Base-by-base conservation (phyloP, 2,113 vertebrate genomes). In the Madoqua kirkii region DNA sequence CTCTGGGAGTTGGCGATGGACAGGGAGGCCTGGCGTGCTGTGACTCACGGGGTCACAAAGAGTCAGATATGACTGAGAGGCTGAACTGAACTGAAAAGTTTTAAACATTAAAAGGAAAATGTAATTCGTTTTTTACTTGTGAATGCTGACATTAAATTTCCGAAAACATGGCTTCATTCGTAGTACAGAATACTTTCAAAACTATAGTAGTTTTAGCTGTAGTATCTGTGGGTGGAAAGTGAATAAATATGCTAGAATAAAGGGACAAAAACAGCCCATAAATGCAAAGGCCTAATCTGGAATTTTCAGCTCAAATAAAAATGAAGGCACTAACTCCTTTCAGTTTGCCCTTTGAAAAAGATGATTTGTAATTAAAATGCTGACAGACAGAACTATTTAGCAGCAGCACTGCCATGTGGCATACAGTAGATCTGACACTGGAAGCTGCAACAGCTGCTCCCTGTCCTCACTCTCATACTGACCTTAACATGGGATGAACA, bases 101-200 rank as follows among this genome's bases (percentile, higher is more conserved):
- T 95, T 90, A 74, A 52, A 93, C 31, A 88, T 50, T 89, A 67
- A 85, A 79, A 92, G 25, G 17, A 94, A 92, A 95, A 91, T 43
- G 36, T 40, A 87, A 82, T 82, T 54, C 25, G 25, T 33, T 45
- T 93, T 94, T 93, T 52, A 85, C 5, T 79, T 79, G 27, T 55
- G 43, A 97, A 96, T 87, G 60, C 36, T 82, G 67, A 89, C 31
- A 76, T 31, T 15, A 59, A 92, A 93, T 93, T 97, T 97, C 54
- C 96, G 36, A 84, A 91, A 87, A 89, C 31, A 3, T 83, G 40
- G 5, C 59, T 93, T 95, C 48, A 93, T 48, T 87, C 45, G n/a
- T 21, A 89, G 21, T n/a, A 87, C 16, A 92, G 57, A 95, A 64
- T 59, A 95, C 10, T 89, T 93, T 45, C n/a, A 36, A 36, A 36